A percentile compares a stretch with the other conserved stretches of the same genome.
Conservation (phyloP, 2,113 vertebrate genomes). For the Trogon surrucura region DNA sequence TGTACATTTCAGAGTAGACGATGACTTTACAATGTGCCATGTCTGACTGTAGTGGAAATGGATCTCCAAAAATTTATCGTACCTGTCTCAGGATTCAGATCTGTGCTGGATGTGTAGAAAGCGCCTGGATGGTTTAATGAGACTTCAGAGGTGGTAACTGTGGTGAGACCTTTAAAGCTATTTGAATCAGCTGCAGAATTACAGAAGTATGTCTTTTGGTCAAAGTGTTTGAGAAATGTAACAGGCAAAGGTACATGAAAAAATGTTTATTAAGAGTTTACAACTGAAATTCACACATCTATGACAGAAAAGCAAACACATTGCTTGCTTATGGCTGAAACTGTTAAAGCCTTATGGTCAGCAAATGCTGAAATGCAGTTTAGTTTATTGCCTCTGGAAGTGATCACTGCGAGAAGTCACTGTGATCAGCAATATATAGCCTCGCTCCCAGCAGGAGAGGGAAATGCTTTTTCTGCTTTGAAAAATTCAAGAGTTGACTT, state of each 20-base stretch:
- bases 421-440: background rate
- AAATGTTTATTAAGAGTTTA: background rate
- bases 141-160: background rate
- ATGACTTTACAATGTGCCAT: background rate
- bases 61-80: background rate
- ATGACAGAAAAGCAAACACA: background rate
- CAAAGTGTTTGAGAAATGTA: background rate
- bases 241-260: background rate
- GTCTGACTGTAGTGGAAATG: background rate
- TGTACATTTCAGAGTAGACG: background rate
- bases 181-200: background rate
- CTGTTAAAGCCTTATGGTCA: slow-evolving; percentile 12
- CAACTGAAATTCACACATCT: background rate
- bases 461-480: background rate
- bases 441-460: background rate
- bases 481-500: background rate
- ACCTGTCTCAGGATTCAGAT: background rate
- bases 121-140: background rate
- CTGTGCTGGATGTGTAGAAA: background rate
- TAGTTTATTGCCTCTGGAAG: slow-evolving; percentile 21
- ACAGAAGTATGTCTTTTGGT: background rate
- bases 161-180: background rate
- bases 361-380: slow-evolving; percentile 14
- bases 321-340: background rate
- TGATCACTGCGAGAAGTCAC: background rate